Evolutionary conservation across 2,888 invertebrate genomes (phyloP), one percentile per base, ranked within the genome.

Genomic region (Noctua comes): DNA sequence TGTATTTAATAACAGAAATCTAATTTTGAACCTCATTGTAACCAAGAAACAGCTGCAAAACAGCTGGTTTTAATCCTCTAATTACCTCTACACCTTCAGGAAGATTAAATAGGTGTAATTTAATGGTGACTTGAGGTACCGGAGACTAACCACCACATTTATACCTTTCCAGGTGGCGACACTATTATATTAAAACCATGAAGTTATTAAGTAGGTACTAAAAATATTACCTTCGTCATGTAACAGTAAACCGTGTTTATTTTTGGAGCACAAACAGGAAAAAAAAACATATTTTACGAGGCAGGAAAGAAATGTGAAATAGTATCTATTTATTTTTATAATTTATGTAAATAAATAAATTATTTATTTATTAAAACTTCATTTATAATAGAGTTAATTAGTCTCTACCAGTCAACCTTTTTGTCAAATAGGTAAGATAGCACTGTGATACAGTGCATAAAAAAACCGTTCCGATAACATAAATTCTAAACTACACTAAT

Each of bases 41-140:
- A 65, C 21, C n/a, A 10, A 31, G 8, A 36, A 10, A 10, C 16
- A 76, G n/a, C 21, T 54, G 10, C 31, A 51, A 76, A 43, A 27
- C 76, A 65, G 36, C 1, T 7, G n/a, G n/a, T 24, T 76, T 54
- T 76, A 46, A 76, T 54, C 43, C 31, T 76, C 36, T 66, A 46
- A 77, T 65, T 66, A 31, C 21, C 21, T 54, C 36, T 21, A 54
- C 31, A 76, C 0, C 11, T 11, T n/a, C 2, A 43, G n/a, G 10
- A 36, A 66, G 21, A 51, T 51, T 21, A 21, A 57, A 36, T 57
- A 27, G 16, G 6, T 51, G 48, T 21, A 21, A 51, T 51, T 21
- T 51, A 51, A 16, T 27, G 27, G 46, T 46, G 21, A 54, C 31
- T 13, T 18, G 54, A 18, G 18, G 18, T 16, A 21, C 6, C 51